Evolutionary conservation across 2,888 invertebrate species (phyloP), one percentile per base, ranked within the genome.

Genomic region (Hydropsyche betteni): DNA sequence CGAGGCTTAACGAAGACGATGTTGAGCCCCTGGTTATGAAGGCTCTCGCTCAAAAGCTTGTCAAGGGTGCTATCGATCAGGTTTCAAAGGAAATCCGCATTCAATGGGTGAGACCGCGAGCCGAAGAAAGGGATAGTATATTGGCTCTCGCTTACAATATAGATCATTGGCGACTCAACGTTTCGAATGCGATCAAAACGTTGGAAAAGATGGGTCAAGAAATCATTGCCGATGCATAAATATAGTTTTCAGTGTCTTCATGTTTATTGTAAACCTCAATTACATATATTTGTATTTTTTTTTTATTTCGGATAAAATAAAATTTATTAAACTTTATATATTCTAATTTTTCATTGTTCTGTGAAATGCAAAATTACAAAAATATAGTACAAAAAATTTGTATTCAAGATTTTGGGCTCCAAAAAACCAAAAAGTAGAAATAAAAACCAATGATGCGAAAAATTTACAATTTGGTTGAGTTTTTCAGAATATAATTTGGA

Each of bases 11-110:
- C 0, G 85, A 91, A 0, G 92, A 93, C 80, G 94, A 96, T 83
- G 96, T 99, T 24, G 99, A 99, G 83, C 88, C 97, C 78, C 87
- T 99, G 64, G 96, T 99, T 0, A 99, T 99, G 99, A 98, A 97
- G 85, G 99, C 99, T 0, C 84, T 99, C 36, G 96, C 98, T 0
- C 93, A 98, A 83, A 96, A 95, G 33, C 89, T 99, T 14, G 95
- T 99, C 4, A 92, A 93, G 76, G 99, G 98, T 0, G 94, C 94
- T 77, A 98, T 99, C 80, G 98, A 99, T 87, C 96, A 98, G 88
- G 79, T 79, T 3, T 74, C 78, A 10, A 61, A 76, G 6, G 78
- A 77, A 24, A 78, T 79, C 0, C 61, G 77, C 38, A 77, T 79
- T n/a, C 78, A 79, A 76, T 87, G 87, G 87, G 86, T 87, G 77